These are phyloP conservation scores for Apamea epomidion DNA, from an alignment of 2,888 invertebrate genomes.

Conservation along the genomic window DNA sequence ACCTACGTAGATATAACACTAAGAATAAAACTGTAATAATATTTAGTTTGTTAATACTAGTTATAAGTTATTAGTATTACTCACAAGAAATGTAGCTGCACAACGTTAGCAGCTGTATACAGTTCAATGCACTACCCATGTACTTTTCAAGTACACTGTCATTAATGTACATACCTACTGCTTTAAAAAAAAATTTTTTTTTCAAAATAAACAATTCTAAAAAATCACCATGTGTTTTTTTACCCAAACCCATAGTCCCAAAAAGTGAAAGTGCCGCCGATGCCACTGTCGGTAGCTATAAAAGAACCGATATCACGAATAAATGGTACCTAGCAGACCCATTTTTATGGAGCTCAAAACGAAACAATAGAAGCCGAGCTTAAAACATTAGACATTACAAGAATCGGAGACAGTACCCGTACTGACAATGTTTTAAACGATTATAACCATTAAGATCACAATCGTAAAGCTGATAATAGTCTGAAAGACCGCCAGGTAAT, in stretches of 20 bases:
- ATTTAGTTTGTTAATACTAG: slow-evolving; percentile 22
- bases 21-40: slow-evolving; percentile 2
- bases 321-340: slow-evolving; percentile 39
- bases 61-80: slow-evolving; percentile 22
- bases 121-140: slow-evolving; percentile 43
- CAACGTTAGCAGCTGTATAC: slow-evolving; percentile 41
- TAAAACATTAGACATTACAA: slow-evolving; percentile 59
- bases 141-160: slow-evolving; percentile 25
- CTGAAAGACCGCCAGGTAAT: slow-evolving; percentile 41
- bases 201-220: slow-evolving; percentile 31
- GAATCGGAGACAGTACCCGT: slow-evolving; percentile 24
- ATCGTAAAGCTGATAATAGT: slow-evolving; percentile 31
- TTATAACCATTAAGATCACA: slow-evolving; percentile 24
- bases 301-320: slow-evolving; percentile 42
- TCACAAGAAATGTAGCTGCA: slow-evolving; percentile 28
- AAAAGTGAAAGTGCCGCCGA: slow-evolving; percentile 57
- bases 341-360: slow-evolving; percentile 50
- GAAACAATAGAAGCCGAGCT: slow-evolving; percentile 48
- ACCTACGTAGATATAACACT: not conserved
- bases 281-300: slow-evolving; percentile 45
- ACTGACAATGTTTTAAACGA: slow-evolving; percentile 16
- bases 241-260: slow-evolving; percentile 34
- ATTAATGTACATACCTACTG: not conserved
- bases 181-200: slow-evolving; percentile 10
- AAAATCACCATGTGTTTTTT: slow-evolving; percentile 56